phyloP scores from a whole-genome alignment of 2,888 invertebrate species.

The Leptinotarsa juncta region DNA sequence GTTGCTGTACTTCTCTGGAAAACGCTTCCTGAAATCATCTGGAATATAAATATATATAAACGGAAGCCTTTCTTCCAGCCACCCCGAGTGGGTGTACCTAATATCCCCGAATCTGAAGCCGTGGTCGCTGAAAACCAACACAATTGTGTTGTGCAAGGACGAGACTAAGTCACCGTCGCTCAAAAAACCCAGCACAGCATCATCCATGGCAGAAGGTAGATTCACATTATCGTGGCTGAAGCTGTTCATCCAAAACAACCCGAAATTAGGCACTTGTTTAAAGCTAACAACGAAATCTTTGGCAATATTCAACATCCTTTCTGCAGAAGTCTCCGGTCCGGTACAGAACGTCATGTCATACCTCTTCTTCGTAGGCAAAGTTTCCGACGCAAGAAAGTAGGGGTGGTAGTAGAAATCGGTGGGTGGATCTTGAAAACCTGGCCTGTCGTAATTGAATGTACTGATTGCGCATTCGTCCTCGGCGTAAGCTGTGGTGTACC shows the following conservation, averaged over 20 bases:
- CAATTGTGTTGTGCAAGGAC: slow-evolving; percentile 29
- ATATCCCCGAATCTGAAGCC: slow-evolving; percentile 83
- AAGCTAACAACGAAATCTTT: slow-evolving; percentile 70
- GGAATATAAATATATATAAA: slow-evolving; percentile 80
- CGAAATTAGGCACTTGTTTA: slow-evolving; percentile 74
- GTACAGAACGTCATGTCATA: slow-evolving; percentile 71
- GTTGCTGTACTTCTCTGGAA: slow-evolving; percentile 70
- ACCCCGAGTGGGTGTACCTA: slow-evolving; percentile 77
- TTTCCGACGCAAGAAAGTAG: slow-evolving; percentile 77
- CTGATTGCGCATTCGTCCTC: slow-evolving; percentile 81
- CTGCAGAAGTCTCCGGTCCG: slow-evolving; percentile 74
- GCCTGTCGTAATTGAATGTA: slow-evolving; percentile 81
- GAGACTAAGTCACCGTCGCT: slow-evolving; percentile 70
- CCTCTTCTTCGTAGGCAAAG: slow-evolving; percentile 66
- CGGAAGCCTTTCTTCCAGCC: slow-evolving; percentile 85
- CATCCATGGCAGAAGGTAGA: slow-evolving; percentile 78
- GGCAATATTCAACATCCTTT: slow-evolving; percentile 78
- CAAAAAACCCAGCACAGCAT: slow-evolving; percentile 78
- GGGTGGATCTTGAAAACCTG: slow-evolving; percentile 78
- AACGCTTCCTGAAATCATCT: slow-evolving; percentile 68
- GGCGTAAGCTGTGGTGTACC: slow-evolving; percentile 83
- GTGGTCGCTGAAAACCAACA: slow-evolving; percentile 80
- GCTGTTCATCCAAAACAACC: slow-evolving; percentile 84
- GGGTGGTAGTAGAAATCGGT: slow-evolving; percentile 86
- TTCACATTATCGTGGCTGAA: slow-evolving; percentile 81